These are phyloP conservation scores for Carettochelys insculpta DNA, from an alignment of 2,113 vertebrate genomes.

Conservation along the genomic window DNA sequence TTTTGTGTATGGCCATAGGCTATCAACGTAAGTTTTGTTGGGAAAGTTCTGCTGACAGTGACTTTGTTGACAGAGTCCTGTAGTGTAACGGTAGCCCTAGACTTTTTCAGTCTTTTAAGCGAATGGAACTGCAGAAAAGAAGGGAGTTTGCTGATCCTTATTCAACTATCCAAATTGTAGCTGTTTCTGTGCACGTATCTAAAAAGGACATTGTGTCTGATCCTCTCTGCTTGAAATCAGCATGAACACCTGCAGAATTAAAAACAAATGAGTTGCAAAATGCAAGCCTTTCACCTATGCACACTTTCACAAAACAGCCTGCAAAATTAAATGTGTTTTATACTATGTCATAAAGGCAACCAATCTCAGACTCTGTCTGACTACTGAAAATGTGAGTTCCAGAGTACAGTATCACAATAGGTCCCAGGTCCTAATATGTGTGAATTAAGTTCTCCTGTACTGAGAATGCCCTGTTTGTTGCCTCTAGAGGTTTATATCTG, in stretches of 20 bases:
- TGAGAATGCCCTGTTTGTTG: not conserved
- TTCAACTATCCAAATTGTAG: not conserved
- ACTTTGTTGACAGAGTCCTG: no score
- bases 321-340: not conserved
- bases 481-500: not conserved
- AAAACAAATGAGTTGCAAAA: not conserved
- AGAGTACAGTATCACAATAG: not conserved
- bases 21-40: no score
- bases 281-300: not conserved
- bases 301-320: not conserved
- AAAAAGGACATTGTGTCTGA: not conserved
- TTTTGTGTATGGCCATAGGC: no score
- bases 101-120: not conserved
- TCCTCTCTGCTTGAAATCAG: not conserved
- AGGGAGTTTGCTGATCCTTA: not conserved
- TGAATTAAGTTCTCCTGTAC: not conserved
- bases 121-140: not conserved
- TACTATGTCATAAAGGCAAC: not conserved
- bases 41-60: no score
- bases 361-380: not conserved
- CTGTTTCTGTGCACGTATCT: not conserved
- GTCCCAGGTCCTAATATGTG: not conserved
- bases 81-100: no score
- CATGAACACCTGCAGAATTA: not conserved
- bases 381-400: rapidly evolving